Base-by-base conservation (phyloP, 2,888 invertebrate species). In the Platerodrilus igneus region DNA sequence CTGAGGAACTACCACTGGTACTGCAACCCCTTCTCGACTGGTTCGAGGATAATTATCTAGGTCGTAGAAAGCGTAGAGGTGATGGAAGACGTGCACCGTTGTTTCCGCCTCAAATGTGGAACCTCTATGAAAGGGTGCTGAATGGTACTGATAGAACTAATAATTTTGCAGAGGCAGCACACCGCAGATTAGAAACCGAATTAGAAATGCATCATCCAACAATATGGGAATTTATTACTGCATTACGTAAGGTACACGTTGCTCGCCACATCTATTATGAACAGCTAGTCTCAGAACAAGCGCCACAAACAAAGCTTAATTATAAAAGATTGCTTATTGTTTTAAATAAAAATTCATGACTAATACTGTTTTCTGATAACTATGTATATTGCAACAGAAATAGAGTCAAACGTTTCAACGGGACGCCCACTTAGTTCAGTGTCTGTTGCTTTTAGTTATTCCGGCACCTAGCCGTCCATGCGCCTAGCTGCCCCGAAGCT, bases 31-130 rank as follows among this genome's bases (percentile, higher is more conserved):
- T 27, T 16, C 27, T 27, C 14, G 16, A 27, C 6, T 27, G 14
- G 16, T 26, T 26, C 14, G 11, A 11, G 13, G 5, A 27, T 27
- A 27, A 27, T 13, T 27, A 27, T 15, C n/a, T 15, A 9, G 14
- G 27, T 15, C 14, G 14, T 4, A 11, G 6, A 11, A 25, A 25
- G 4, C 7, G 9, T 9, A 14, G 11, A 14, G 14, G 11, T 13
- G 10, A n/a, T 14, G 25, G 27, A 27, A 27, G 27, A 9, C 30
- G 30, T 19, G 10, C 17, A 19, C 19, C 30, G 30, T 4, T 30
- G 30, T 18, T 18, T 19, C 19, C 19, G 9, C 30, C 17, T 19
- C 10, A 30, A 30, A 30, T 30, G 30, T 30, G 30, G 30, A 19
- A 18, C 19, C 19, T 30, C 3, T 30, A 30, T 30, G 17, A 25